These are phyloP conservation scores for Danionella cerebrum DNA, from an alignment of 2,113 vertebrate genomes.

Conservation along the genomic window DNA sequence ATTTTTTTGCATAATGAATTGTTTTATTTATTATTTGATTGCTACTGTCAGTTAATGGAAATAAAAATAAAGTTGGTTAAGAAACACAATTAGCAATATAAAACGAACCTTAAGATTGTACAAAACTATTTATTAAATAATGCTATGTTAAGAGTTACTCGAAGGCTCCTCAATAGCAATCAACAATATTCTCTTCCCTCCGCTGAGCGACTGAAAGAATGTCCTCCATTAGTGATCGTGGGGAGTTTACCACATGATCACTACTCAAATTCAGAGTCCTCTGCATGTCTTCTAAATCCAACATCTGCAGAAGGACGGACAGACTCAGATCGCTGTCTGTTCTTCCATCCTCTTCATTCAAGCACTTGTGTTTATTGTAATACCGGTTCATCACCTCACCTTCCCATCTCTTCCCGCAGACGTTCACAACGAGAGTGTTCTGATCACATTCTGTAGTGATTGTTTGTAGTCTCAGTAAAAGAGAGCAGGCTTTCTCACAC, in stretches of 20 bases:
- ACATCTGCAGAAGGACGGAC: conserved; percentile 47
- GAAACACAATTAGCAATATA: no score
- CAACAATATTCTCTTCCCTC: conserved; percentile 61
- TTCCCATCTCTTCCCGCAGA: conserved; percentile 50
- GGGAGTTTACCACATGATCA: conserved; percentile 77
- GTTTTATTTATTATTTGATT: no score
- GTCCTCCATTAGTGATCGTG: conserved; percentile 82
- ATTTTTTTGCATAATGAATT: no score
- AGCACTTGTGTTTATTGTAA: background rate
- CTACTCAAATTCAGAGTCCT: conserved; percentile 70
- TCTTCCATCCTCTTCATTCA: background rate
- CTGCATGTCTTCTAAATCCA: conserved; percentile 68
- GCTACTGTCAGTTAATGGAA: no score
- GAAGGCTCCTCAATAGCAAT: conserved; percentile 69
- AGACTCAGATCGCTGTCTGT: background rate
- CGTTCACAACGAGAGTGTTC: conserved; percentile 36
- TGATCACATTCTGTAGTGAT: conserved; percentile 17
- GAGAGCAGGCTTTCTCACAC: conserved; percentile 73
- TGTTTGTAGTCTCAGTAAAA: conserved; percentile 65
- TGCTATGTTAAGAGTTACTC: no score
- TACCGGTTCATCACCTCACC: conserved; percentile 35
- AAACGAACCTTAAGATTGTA: no score
- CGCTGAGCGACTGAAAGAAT: conserved; percentile 66
- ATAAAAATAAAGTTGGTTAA: no score
- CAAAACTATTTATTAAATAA: background rate